Conservation (phyloP, 2,797 vertebrate species). For the Gambelia wislizenii region DNA sequence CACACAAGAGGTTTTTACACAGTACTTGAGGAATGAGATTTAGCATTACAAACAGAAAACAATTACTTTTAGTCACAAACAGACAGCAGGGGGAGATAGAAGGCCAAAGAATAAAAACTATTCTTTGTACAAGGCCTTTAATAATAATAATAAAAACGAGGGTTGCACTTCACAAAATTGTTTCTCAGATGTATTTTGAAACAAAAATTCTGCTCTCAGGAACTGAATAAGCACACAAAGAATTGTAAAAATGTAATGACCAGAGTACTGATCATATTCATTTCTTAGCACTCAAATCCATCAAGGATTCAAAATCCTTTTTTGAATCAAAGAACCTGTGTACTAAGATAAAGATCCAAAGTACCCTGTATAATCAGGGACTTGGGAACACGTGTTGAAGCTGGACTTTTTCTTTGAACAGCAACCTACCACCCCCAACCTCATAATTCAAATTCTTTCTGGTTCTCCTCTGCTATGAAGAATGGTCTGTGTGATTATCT, state of each 20-base stretch:
- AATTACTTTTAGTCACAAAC: neutral
- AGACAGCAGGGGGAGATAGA: conserved; percentile 11
- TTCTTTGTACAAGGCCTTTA: neutral
- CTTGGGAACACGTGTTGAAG: neutral
- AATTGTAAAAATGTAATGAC: neutral
- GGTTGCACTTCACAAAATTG: neutral
- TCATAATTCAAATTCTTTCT: neutral
- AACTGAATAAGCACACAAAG: neutral
- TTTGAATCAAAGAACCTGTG: neutral
- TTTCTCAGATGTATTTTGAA: neutral
- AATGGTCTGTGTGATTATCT: neutral
- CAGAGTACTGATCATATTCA: neutral
- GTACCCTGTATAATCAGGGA: too few relatives aligned
- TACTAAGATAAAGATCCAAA: neutral
- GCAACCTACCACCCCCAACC: neutral
- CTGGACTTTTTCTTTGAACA: neutral
- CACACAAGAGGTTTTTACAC: neutral
- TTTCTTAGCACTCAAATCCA: neutral
- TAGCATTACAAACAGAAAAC: neutral
- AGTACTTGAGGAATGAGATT: neutral
- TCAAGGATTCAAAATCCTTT: neutral
- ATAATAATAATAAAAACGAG: neutral
- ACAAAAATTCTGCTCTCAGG: neutral
- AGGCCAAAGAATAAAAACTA: neutral
- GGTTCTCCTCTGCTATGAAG: neutral